These are phyloP conservation scores for Drosophila kanapiae DNA, from an alignment of 1,140 invertebrate genomes.

Conservation along the genomic window DNA sequence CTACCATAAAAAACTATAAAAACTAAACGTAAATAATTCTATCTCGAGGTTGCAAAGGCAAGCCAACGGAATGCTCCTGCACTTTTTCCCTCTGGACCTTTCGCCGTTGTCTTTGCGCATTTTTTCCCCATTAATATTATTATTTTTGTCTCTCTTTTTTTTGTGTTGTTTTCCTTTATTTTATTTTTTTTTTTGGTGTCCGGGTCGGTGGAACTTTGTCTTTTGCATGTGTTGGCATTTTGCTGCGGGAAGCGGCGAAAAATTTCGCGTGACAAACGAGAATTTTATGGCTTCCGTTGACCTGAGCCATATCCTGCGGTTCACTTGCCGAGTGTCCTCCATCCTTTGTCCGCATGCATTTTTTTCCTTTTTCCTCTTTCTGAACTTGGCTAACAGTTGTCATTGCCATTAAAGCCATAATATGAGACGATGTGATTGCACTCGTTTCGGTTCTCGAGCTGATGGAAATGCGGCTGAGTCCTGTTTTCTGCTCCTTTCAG, in stretches of 20 bases:
- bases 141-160: slow-evolving; percentile 56
- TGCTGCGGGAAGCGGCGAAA: slow-evolving; percentile 63
- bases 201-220: slow-evolving; percentile 71
- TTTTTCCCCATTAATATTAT: slow-evolving; percentile 82
- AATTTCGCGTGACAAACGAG: slow-evolving; percentile 85
- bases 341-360: slow-evolving; percentile 46
- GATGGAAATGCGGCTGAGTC: slow-evolving; percentile 40
- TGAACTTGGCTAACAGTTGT: slow-evolving; percentile 72
- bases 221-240: slow-evolving; percentile 83
- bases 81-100: slow-evolving; percentile 2
- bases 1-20: slow-evolving; percentile 78
- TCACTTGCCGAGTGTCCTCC: slow-evolving; percentile 59
- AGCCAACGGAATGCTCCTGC: slow-evolving; percentile 51
- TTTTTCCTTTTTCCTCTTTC: slow-evolving; percentile 26
- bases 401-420: slow-evolving; percentile 82
- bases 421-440: slow-evolving; percentile 80
- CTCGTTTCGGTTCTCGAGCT: slow-evolving; percentile 48
- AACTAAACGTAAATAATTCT: slow-evolving; percentile 84
- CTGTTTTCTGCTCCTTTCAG: slow-evolving; percentile 19
- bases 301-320: slow-evolving; percentile 84
- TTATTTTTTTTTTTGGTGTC: slow-evolving; percentile 12
- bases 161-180: slow-evolving; percentile 10
- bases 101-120: slow-evolving; percentile 54
- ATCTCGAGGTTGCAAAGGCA: slow-evolving; percentile 57
- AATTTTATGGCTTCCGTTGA: slow-evolving; percentile 85